phyloP scores from a whole-genome alignment of 2,888 invertebrate genomes.

The Leptopilina myrica region DNA sequence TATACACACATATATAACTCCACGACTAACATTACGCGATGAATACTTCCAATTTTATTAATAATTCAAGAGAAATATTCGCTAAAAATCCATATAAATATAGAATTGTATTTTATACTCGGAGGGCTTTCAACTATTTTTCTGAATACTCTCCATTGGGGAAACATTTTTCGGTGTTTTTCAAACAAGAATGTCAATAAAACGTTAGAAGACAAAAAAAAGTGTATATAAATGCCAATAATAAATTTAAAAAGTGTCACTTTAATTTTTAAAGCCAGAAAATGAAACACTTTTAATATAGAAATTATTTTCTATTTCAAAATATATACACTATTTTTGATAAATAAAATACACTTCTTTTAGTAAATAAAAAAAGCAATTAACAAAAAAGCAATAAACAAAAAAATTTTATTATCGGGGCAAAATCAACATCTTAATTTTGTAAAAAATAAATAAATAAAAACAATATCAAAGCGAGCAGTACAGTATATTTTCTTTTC shows the following conservation, averaged over 20 bases:
- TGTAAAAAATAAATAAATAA: too few relatives aligned
- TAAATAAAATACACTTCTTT: too few relatives aligned
- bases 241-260: slow-evolving; percentile 13
- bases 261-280: slow-evolving; percentile 13
- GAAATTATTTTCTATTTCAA: neutral
- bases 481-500: too few relatives aligned
- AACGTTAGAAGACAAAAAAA: neutral
- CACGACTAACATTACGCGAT: neutral
- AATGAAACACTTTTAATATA: too few relatives aligned
- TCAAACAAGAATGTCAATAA: neutral
- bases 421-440: too few relatives aligned
- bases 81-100: neutral
- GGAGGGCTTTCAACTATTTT: neutral
- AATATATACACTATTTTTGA: too few relatives aligned
- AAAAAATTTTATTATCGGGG: too few relatives aligned
- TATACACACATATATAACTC: too few relatives aligned
- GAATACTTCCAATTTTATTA: neutral
- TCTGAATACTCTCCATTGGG: neutral
- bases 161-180: slow-evolving; percentile 1
- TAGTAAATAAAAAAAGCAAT: too few relatives aligned
- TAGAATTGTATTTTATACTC: neutral
- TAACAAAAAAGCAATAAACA: too few relatives aligned
- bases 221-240: neutral
- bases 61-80: slow-evolving; percentile 14
- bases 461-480: too few relatives aligned